Base-by-base conservation (phyloP, 1,140 invertebrate species). In the Coenobita brevimanus region DNA sequence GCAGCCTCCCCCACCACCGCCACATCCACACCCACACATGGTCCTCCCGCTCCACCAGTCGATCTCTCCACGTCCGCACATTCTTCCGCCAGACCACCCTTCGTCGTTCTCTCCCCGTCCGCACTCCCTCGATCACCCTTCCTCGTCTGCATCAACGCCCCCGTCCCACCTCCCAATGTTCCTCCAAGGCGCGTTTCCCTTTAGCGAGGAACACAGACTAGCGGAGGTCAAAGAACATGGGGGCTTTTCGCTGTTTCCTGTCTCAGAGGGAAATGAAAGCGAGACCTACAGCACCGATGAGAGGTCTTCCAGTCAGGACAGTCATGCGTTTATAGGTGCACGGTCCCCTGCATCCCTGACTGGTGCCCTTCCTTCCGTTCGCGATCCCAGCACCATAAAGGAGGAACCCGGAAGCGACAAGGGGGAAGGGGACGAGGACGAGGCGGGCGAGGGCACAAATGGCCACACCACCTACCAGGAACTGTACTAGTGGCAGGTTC, bases 251-350 rank as follows among this genome's bases (percentile, higher is more conserved):
- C 69, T 87, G 33, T 71, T 76, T 10, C 57, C 57, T 21, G 46
- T 71, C 21, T 57, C 64, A n/a, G 76, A 87, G 43, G 85, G 80
- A n/a, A 33, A n/a, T 21, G 85, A 87, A 33, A 50, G 60, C 30
- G 69, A 76, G 27, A 69, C 84, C 41, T 80, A 69, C 84, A 87
- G 84, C 41, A 30, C 60, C n/a, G 84, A 78, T 27, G 75, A 87
- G 38, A 73, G 67, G 21, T 54, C 84, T 41, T 86, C 73, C 71
- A 84, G 82, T 30, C 71, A 85, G 33, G 82, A 85, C 57, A 30
- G 57, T 30, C 69, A 75, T 2, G 64, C 57, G 50, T 75, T 76
- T 54, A 33, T 64, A 8, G 73, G 50, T 8, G 57, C 36, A 17
- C 10, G 57, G 24, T 60, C 71, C n/a, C 71, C 82, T 3, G 17